Conservation (phyloP, 2,888 invertebrate species). For the Lypha dubia region DNA sequence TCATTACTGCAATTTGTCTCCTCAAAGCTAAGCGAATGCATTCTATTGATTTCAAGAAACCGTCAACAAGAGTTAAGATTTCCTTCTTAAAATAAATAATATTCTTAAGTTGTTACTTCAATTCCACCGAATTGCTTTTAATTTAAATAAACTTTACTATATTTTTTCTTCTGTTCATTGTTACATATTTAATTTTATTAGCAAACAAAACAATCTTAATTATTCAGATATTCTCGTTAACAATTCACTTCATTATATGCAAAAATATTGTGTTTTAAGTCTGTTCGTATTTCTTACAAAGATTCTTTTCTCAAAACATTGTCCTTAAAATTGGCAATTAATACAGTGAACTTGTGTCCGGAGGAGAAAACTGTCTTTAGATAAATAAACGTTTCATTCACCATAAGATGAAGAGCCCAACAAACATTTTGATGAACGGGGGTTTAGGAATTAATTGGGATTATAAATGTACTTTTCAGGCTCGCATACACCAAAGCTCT, state of each 20-base stretch:
- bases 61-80: not conserved
- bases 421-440: not conserved
- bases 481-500: no score
- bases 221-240: constrained; percentile 13
- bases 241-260: constrained; percentile 50
- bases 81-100: not conserved
- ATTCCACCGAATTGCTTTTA: not conserved
- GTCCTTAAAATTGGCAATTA: constrained; percentile 59
- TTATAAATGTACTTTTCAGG: no score
- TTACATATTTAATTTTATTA: constrained; percentile 2
- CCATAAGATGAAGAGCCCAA: constrained; percentile 2
- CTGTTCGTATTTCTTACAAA: constrained; percentile 4
- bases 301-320: constrained; percentile 22
- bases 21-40: no score
- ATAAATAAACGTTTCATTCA: constrained; percentile 11
- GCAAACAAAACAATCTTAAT: constrained; percentile 31
- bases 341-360: constrained; percentile 48
- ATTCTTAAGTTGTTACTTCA: not conserved
- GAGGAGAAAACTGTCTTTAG: not conserved
- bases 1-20: no score
- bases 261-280: constrained; percentile 2
- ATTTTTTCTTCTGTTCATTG: not conserved
- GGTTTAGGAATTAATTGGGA: no score
- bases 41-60: no score
- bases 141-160: not conserved